Evolutionary conservation across 2,797 vertebrate genomes (phyloP).

Genomic region (Darevskia nairensis): DNA sequence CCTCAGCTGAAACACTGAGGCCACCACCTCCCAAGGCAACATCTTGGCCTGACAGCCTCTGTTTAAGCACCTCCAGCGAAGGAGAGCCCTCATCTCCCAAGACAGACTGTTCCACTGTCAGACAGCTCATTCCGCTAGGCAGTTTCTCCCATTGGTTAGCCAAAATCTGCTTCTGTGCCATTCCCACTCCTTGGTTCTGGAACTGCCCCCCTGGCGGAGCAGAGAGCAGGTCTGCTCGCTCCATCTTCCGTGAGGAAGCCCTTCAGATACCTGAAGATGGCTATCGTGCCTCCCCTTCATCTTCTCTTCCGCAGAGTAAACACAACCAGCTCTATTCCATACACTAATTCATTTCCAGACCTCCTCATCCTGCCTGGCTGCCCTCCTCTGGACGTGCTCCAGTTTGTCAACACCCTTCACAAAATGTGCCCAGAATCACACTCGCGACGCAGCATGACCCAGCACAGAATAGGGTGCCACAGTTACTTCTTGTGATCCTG

Average conservation of each 20-base stretch:
- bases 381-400: not conserved
- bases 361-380: too few relatives aligned
- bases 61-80: not conserved
- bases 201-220: not conserved
- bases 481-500: not conserved
- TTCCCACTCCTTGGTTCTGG: not conserved
- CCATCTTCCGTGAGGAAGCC: too few relatives aligned
- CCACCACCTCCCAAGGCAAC: too few relatives aligned
- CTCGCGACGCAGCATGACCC: not conserved
- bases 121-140: too few relatives aligned
- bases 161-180: not conserved
- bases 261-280: not conserved
- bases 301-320: not conserved
- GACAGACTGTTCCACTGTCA: not conserved
- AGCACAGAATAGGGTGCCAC: not conserved
- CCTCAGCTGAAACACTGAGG: too few relatives aligned
- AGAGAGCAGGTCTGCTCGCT: too few relatives aligned
- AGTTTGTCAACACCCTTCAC: not conserved
- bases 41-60: too few relatives aligned
- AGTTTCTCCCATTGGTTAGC: not conserved
- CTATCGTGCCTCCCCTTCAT: not conserved
- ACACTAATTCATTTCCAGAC: too few relatives aligned
- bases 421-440: too few relatives aligned
- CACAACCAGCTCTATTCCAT: too few relatives aligned
- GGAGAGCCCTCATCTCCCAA: not conserved